Conservation (phyloP, 53 echinoderm and acorn worm genomes). For the Temnopleurus reevesii region DNA sequence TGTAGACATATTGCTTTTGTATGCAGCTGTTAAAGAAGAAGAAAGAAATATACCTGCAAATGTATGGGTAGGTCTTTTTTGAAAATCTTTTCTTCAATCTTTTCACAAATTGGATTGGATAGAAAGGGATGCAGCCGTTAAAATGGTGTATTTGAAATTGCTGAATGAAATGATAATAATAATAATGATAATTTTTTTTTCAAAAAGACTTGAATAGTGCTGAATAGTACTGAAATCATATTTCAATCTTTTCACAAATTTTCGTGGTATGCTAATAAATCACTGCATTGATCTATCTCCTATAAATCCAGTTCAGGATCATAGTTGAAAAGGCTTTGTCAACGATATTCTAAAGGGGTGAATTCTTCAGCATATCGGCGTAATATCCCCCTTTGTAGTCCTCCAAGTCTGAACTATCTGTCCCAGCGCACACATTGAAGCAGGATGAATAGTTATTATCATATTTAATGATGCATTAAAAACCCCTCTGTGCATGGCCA, state of each 20-base stretch:
- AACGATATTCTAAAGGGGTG: not conserved
- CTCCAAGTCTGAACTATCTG: not conserved
- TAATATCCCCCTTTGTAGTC: not conserved
- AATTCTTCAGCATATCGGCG: not conserved
- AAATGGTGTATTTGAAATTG: too few species aligned
- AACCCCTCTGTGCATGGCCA: not conserved
- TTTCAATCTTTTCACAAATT: not conserved
- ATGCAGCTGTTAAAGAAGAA: too few species aligned
- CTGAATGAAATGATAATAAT: too few species aligned
- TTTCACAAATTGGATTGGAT: not conserved
- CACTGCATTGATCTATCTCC: not conserved
- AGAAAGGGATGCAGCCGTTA: too few species aligned
- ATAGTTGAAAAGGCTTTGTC: not conserved
- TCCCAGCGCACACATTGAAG: not conserved
- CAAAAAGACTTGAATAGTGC: too few species aligned
- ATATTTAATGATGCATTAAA: constrained; percentile 29
- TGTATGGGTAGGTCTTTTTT: too few species aligned
- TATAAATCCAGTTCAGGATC: not conserved
- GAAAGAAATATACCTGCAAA: too few species aligned
- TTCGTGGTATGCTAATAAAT: not conserved
- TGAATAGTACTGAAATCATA: not conserved
- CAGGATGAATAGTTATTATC: constrained; percentile 6
- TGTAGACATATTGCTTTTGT: too few species aligned
- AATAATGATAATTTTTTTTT: too few species aligned
- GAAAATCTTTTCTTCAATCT: too few species aligned